Conservation (phyloP, 2,113 vertebrate species). For the Gymnobelideus leadbeateri region DNA sequence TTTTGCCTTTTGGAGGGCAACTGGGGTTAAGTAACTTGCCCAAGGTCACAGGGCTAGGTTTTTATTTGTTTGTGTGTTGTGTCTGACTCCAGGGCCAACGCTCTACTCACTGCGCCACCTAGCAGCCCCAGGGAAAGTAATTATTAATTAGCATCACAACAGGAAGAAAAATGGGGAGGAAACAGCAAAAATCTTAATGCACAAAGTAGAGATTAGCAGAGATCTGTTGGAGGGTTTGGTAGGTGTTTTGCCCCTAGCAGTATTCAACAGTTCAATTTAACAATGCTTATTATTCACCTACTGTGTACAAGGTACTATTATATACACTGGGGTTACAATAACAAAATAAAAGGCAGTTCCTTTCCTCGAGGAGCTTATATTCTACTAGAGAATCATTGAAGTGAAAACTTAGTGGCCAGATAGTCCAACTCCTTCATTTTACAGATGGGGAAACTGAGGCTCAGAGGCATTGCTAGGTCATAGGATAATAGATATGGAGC, state of each 20-base stretch:
- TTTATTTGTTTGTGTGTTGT: no score
- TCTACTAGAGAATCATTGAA: not conserved
- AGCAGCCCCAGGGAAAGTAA: no score
- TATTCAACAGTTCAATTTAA: not conserved
- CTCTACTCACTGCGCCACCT: no score
- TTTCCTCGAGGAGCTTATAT: not conserved
- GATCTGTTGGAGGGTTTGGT: not conserved
- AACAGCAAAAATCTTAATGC: not conserved
- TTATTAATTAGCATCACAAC: not conserved
- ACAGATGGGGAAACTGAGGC: not conserved
- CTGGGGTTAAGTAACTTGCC: no score
- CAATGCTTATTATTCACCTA: not conserved
- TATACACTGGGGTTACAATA: not conserved
- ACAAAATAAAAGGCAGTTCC: not conserved
- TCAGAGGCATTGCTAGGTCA: not conserved
- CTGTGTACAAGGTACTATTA: not conserved
- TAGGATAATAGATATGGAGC: not conserved
- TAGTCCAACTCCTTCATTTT: not conserved
- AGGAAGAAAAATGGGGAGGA: not conserved
- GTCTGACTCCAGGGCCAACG: no score
- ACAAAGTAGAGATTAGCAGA: not conserved
- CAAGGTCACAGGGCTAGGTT: no score
- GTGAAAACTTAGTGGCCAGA: not conserved
- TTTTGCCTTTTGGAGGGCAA: no score
- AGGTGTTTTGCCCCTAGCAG: not conserved